These are phyloP conservation scores for Smutsia gigantea DNA, from an alignment of 2,797 vertebrate genomes.

Conservation along the genomic window DNA sequence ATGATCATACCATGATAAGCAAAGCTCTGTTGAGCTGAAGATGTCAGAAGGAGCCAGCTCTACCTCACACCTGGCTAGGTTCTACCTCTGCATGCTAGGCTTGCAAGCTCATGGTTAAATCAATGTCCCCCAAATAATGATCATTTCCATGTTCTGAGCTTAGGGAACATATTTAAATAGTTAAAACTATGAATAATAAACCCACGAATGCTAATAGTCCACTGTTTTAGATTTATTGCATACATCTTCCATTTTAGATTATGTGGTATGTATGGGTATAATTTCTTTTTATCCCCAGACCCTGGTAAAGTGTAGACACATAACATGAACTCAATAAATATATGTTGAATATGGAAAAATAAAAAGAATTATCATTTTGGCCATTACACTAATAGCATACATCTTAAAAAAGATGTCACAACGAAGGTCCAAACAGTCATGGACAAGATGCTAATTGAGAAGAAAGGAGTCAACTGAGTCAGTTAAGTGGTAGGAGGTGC, in stretches of 20 bases:
- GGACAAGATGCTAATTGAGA: neutral
- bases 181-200: constrained; percentile 12
- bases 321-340: neutral
- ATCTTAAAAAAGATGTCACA: neutral
- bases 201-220: neutral
- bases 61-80: neutral
- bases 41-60: neutral
- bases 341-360: neutral
- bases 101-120: neutral
- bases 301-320: neutral
- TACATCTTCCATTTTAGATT: neutral
- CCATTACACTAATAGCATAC: neutral
- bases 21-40: neutral
- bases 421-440: neutral
- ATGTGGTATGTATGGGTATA: neutral
- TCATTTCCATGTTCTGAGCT: neutral
- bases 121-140: neutral
- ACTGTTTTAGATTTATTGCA: neutral
- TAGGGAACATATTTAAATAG: neutral
- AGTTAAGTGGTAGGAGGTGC: neutral
- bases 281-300: neutral
- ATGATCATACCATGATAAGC: neutral
- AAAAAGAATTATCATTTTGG: neutral
- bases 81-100: neutral
- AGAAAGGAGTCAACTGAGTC: neutral